A percentile compares a stretch with the other conserved stretches of the same genome.
Evolutionary conservation across 2,797 vertebrate genomes (phyloP).

Genomic region (Ctenopoma kingsleyae): DNA sequence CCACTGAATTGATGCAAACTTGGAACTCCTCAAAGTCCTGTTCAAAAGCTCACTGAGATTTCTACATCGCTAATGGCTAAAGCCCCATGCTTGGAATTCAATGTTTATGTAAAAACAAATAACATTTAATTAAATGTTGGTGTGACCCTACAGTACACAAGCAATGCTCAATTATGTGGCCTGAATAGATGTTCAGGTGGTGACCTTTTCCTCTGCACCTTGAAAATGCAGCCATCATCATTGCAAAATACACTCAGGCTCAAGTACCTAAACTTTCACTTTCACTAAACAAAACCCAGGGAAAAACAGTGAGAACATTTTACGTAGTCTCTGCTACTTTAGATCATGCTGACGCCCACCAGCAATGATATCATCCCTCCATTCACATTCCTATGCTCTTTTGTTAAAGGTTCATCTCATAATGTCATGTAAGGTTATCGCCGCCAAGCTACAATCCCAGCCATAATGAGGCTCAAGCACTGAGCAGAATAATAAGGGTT

Average conservation of each 20-base stretch:
- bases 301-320: conserved; percentile 21
- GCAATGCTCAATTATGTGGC: no score
- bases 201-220: no score
- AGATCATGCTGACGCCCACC: conserved; percentile 46
- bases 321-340: conserved; percentile 20
- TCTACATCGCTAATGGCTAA: no score
- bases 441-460: conserved; percentile 57
- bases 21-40: no score
- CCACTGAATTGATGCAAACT: no score
- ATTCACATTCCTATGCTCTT: conserved; percentile 54
- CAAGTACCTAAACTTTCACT: background rate
- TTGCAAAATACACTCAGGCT: conserved; percentile 15
- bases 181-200: no score
- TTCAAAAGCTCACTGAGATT: no score
- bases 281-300: conserved; percentile 4
- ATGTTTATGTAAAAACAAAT: no score
- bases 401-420: conserved; percentile 61
- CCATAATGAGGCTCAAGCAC: conserved; percentile 64
- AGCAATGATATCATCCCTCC: conserved; percentile 38
- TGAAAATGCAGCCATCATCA: no score
- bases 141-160: no score
- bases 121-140: no score
- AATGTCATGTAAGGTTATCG: conserved; percentile 76
- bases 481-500: conserved; percentile 64
- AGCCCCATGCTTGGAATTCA: no score